phyloP scores from a whole-genome alignment of 2,113 vertebrate genomes.

The Pachycephala philippinensis region DNA sequence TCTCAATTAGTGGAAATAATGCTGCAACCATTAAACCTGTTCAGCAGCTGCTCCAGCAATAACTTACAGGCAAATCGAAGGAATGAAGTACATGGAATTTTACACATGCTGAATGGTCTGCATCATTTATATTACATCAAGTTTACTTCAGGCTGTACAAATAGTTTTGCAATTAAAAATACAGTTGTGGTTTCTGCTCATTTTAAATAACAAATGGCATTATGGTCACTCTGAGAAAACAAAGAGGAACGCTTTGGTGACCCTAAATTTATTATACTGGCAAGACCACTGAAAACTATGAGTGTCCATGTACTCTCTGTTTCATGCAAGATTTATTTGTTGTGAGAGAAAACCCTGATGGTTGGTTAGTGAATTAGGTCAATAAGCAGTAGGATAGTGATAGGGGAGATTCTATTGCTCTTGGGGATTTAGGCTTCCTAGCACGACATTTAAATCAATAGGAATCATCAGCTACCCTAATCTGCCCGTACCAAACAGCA shows the following conservation, averaged over 20 bases:
- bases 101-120: not conserved
- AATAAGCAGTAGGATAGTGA: conserved; percentile 66
- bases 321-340: conserved; percentile 68
- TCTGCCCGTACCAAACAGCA: not conserved
- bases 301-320: conserved; percentile 24
- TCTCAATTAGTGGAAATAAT: not conserved
- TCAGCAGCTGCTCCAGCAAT: not conserved
- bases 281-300: not conserved
- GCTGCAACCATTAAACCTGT: not conserved
- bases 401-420: conserved; percentile 64
- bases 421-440: conserved; percentile 64
- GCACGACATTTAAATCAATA: conserved; percentile 62
- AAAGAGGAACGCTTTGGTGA: not conserved
- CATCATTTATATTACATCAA: not conserved
- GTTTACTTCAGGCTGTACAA: not conserved
- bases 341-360: conserved; percentile 62
- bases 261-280: not conserved
- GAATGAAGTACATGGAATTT: not conserved
- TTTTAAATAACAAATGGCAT: not conserved
- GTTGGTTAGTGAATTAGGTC: conserved; percentile 69
- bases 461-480: conserved; percentile 57
- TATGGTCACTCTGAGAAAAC: not conserved
- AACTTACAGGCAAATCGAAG: not conserved
- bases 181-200: not conserved
- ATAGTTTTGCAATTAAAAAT: not conserved